phyloP scores from a whole-genome alignment of 2,888 invertebrate species.

The Drosophila hamatofila region DNA sequence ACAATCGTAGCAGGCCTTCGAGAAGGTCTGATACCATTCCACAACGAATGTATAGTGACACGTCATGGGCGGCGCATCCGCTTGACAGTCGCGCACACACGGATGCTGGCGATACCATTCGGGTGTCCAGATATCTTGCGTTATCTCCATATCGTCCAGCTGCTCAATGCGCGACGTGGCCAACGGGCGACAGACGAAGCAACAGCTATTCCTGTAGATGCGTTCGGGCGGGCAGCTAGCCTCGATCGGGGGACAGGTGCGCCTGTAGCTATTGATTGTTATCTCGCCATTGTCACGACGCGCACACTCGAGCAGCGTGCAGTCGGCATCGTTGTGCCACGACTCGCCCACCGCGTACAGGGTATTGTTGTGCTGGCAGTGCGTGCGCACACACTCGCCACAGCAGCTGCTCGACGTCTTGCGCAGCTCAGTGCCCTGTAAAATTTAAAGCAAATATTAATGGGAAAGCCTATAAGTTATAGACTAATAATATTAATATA shows the following conservation, averaged over 20 bases:
- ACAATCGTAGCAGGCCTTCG: slow-evolving; percentile 95
- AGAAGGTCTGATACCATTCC: slow-evolving; percentile 94
- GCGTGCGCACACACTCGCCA: slow-evolving; percentile 83
- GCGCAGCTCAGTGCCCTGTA: slow-evolving; percentile 82
- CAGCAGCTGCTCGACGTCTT: slow-evolving; percentile 80
- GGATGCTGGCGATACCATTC: slow-evolving; percentile 85
- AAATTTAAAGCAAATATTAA: not conserved
- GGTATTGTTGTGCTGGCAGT: slow-evolving; percentile 81
- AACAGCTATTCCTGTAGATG: slow-evolving; percentile 81
- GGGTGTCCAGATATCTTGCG: slow-evolving; percentile 75
- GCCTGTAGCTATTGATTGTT: slow-evolving; percentile 81
- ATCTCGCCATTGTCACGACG: slow-evolving; percentile 70
- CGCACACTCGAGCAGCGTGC: slow-evolving; percentile 83
- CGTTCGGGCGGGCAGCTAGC: slow-evolving; percentile 76
- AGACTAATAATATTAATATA: too few relatives aligned
- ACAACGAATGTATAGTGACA: slow-evolving; percentile 88
- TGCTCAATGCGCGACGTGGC: slow-evolving; percentile 41
- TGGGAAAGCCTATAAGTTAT: not conserved
- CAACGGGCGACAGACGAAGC: slow-evolving; percentile 74
- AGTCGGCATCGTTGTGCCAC: slow-evolving; percentile 83
- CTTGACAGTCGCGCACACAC: slow-evolving; percentile 88
- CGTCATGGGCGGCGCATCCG: slow-evolving; percentile 86
- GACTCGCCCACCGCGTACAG: slow-evolving; percentile 82
- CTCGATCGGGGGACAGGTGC: slow-evolving; percentile 79
- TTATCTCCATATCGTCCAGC: slow-evolving; percentile 29